Percentiles rank a stretch among this genome's conserved stretches.
Conservation (phyloP, 2,797 vertebrate genomes). For the Dendrocincla fuliginosa region DNA sequence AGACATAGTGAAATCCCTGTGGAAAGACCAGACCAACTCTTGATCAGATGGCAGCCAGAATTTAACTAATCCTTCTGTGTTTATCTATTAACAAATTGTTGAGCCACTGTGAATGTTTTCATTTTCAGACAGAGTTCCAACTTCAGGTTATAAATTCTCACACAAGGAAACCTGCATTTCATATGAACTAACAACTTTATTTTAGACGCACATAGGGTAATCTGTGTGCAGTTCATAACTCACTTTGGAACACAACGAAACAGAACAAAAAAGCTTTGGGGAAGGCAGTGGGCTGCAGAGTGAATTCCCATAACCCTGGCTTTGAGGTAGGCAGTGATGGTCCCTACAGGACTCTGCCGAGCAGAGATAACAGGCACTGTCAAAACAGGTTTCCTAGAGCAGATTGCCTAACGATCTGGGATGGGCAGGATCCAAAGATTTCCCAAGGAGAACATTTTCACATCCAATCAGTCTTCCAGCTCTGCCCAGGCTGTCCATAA, state of each 20-base stretch:
- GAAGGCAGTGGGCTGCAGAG: neutral
- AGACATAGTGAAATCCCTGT: neutral
- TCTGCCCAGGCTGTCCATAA: neutral
- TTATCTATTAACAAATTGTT: neutral
- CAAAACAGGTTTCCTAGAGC: conserved; percentile 31
- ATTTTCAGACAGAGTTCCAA: neutral
- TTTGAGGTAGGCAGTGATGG: neutral
- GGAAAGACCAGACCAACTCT: neutral
- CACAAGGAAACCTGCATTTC: neutral
- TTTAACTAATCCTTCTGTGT: neutral
- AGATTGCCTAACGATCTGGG: conserved; percentile 21
- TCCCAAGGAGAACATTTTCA: conserved; percentile 53
- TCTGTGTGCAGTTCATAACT: neutral
- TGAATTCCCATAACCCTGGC: conserved; percentile 10
- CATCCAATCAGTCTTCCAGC: conserved; percentile 9
- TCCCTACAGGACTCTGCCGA: neutral
- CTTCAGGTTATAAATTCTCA: neutral
- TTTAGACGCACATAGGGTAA: neutral
- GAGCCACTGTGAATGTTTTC: neutral
- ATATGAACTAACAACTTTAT: neutral
- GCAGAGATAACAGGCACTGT: conserved; percentile 45
- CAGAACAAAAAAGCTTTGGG: neutral
- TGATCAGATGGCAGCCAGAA: neutral
- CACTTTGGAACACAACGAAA: neutral
- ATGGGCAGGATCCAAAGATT: conserved; percentile 49